Evolutionary conservation across 2,888 invertebrate genomes (phyloP).

Genomic region (Cantharis nigra): DNA sequence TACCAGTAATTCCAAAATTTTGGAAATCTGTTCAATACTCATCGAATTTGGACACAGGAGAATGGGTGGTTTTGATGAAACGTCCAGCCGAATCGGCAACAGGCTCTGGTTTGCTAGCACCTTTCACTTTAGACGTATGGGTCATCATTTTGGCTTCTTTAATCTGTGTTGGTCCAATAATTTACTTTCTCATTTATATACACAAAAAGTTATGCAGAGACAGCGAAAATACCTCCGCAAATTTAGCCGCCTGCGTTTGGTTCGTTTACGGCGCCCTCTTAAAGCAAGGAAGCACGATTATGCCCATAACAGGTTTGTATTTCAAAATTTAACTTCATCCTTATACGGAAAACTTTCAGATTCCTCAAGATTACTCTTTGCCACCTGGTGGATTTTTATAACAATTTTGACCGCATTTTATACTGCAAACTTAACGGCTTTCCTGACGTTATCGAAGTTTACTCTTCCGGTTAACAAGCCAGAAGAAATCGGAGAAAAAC

Average conservation of each 20-base stretch:
- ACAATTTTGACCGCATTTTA: conserved; percentile 87
- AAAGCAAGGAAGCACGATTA: conserved; percentile 82
- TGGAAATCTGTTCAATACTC: conserved; percentile 60
- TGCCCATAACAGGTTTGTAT: conserved; percentile 76
- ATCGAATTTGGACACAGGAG: conserved; percentile 67
- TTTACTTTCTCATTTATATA: conserved; percentile 71
- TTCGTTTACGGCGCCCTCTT: conserved; percentile 88
- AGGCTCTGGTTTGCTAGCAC: conserved; percentile 82
- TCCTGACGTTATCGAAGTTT: conserved; percentile 84
- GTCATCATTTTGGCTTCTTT: conserved; percentile 74
- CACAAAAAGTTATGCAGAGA: conserved; percentile 67
- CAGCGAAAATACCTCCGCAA: conserved; percentile 60
- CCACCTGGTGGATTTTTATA: conserved; percentile 92
- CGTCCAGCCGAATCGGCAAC: conserved; percentile 81
- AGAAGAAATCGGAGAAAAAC: conserved; percentile 67
- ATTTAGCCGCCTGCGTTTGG: conserved; percentile 77
- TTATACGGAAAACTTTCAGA: conserved; percentile 60
- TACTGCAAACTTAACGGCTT: conserved; percentile 89
- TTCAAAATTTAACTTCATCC: neutral
- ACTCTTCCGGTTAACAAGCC: conserved; percentile 77
- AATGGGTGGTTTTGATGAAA: conserved; percentile 80
- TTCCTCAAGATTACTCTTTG: conserved; percentile 81
- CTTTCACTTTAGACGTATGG: conserved; percentile 68
- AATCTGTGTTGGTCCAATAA: conserved; percentile 77
- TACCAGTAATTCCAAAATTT: conserved; percentile 69